A percentile compares a stretch with the other conserved stretches of the same genome.
phyloP scores from a whole-genome alignment of 2,888 invertebrate genomes.

The Malthinus seriepunctatus region DNA sequence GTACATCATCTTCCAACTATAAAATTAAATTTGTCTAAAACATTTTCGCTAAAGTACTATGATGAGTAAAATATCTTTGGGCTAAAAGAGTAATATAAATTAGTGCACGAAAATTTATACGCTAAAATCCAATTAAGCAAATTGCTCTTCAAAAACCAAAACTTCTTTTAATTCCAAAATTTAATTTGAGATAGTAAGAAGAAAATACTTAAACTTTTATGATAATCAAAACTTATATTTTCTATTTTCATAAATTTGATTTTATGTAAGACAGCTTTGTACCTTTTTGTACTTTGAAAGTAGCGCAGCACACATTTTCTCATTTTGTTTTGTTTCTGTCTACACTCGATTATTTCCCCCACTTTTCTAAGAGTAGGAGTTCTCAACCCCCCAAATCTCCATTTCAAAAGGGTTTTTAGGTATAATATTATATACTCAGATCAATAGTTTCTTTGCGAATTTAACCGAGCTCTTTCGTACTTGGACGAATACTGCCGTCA shows the following conservation, averaged over 20 bases:
- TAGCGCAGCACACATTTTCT: slow-evolving; percentile 38
- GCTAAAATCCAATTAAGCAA: too few relatives aligned
- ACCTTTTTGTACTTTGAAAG: slow-evolving; percentile 32
- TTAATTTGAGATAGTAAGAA: too few relatives aligned
- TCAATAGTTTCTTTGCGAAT: slow-evolving; percentile 43
- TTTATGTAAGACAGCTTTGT: slow-evolving; percentile 23
- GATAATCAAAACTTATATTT: slow-evolving; percentile 31
- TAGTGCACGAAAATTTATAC: too few relatives aligned
- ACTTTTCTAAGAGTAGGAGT: slow-evolving; percentile 32
- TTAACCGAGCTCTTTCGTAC: slow-evolving; percentile 33
- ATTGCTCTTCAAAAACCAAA: too few relatives aligned
- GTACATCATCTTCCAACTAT: too few relatives aligned
- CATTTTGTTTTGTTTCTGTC: slow-evolving; percentile 48
- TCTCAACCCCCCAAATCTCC: slow-evolving; percentile 48
- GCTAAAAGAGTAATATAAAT: too few relatives aligned
- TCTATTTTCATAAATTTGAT: slow-evolving; percentile 24
- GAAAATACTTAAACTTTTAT: neutral
- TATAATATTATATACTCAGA: slow-evolving; percentile 49
- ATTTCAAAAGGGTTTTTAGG: slow-evolving; percentile 52
- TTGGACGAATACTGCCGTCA: slow-evolving; percentile 41
- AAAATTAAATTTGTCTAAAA: too few relatives aligned
- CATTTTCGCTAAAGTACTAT: too few relatives aligned
- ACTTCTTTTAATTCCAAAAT: too few relatives aligned
- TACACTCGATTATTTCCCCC: slow-evolving; percentile 44
- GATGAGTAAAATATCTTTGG: too few relatives aligned